A percentile compares a stretch with the other conserved stretches of the same genome.
Evolutionary conservation across 2,888 invertebrate species (phyloP).

Genomic region (Coleophora flavipennella): DNA sequence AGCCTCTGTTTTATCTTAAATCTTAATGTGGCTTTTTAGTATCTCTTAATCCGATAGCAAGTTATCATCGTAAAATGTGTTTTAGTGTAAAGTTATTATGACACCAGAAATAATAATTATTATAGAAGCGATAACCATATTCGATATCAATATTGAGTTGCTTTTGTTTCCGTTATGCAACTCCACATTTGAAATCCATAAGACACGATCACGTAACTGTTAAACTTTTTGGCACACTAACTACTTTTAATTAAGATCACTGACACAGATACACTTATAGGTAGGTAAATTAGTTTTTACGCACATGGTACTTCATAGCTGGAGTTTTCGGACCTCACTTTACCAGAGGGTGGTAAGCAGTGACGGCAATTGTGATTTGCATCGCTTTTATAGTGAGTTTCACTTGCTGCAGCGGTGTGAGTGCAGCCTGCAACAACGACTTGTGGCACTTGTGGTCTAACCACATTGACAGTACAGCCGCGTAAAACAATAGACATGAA

Average conservation of each 20-base stretch:
- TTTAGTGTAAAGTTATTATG: too few relatives aligned
- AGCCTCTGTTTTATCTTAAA: too few relatives aligned
- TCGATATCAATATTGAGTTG: background rate
- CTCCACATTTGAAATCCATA: conserved; percentile 2
- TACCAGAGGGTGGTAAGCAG: conserved; percentile 59
- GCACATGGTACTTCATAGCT: conserved; percentile 64
- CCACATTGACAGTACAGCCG: conserved; percentile 53
- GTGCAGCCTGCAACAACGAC: conserved; percentile 29
- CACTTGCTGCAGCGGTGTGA: conserved; percentile 48
- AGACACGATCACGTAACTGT: conserved; percentile 6
- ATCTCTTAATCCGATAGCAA: too few relatives aligned
- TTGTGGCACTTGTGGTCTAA: conserved; percentile 32
- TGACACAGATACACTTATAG: conserved; percentile 14
- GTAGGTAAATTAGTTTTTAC: conserved; percentile 24
- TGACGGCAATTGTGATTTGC: conserved; percentile 63
- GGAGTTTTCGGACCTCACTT: conserved; percentile 37
- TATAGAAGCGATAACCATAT: background rate
- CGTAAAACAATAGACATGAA: conserved; percentile 19
- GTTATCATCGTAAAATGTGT: too few relatives aligned
- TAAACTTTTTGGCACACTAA: background rate
- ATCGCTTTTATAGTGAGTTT: conserved; percentile 69
- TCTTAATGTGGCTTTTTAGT: too few relatives aligned
- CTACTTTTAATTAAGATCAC: conserved; percentile 8
- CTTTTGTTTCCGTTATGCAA: background rate
- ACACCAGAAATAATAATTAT: background rate